These are phyloP conservation scores for Talpa occidentalis DNA, from an alignment of 2,113 vertebrate species.

Conservation along the genomic window DNA sequence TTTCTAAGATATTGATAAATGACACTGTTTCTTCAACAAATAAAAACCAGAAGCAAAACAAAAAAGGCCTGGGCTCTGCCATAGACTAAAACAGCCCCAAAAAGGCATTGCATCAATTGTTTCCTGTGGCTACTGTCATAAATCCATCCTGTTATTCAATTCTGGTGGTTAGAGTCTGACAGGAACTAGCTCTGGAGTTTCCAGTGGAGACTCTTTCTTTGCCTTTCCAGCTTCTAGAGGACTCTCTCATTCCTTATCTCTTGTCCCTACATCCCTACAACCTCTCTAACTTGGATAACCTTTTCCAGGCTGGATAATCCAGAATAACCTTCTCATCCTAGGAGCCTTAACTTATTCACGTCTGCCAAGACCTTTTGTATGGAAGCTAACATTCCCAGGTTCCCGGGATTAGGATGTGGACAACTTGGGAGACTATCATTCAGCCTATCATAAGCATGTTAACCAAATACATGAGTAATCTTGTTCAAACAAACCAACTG, in stretches of 20 bases:
- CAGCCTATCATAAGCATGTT: neutral
- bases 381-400: neutral
- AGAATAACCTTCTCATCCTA: neutral
- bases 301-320: neutral
- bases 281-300: neutral
- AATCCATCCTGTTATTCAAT: neutral
- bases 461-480: neutral
- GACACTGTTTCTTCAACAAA: neutral
- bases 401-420: neutral
- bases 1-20: neutral
- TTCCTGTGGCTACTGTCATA: neutral
- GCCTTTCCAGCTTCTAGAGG: neutral
- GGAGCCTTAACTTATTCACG: neutral
- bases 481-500: neutral
- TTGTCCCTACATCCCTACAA: neutral
- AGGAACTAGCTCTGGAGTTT: too few relatives aligned
- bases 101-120: neutral
- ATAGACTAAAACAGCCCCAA: neutral
- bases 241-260: fast-evolving
- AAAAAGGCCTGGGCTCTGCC: neutral
- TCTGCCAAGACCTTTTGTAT: neutral
- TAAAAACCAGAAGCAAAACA: neutral
- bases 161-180: neutral
- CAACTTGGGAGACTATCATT: neutral
- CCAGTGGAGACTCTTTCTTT: too few relatives aligned